Base-by-base conservation (phyloP, 30 jellyfish, hydroid and myxozoan species). In the Phacellophora camtschatica region DNA sequence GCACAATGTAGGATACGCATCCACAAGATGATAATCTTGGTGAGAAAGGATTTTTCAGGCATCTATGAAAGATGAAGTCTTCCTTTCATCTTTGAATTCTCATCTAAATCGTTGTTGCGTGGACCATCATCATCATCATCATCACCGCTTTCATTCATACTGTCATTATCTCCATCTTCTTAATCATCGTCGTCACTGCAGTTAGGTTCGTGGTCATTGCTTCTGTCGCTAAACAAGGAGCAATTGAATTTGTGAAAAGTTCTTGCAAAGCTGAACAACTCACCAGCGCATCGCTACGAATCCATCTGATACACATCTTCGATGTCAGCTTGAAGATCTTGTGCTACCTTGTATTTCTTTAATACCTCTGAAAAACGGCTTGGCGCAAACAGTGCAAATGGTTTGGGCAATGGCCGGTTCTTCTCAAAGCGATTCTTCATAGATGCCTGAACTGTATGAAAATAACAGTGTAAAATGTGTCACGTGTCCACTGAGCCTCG, bases 211-310 rank as follows among this genome's bases (percentile, higher is more conserved):
- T 36, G 28, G 3, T 32, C 9, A 15, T n/a, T 36, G 31, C 9
- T 10, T 65, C 25, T 31, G 13, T 65, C 34, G n/a, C 4, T 73
- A 24, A 35, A 4, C 18, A 69, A 39, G 50, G 15, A 11, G 6
- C 12, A 39, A 34, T 56, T 42, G 31, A 75, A 75, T 34, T 45
- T 41, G 7, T 36, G 42, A 67, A 67, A 39, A 12, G 66, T 66
- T n/a, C 23, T 31, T 0, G 81, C 64, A 75, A 75, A 75, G 65
- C 88, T 75, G 66, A 75, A 55, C 4, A 75, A 81, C 29, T 75
- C 88, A 3, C 66, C 58, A 13, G 77, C 65, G 34, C 88, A 75
- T n/a, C 71, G 37, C 6, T 51, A 32, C 15, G 27, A 23, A 75
- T 57, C 88, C 7, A 51, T 25, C 15, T 75, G 28, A 43, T 51